Evolutionary conservation across 2,888 invertebrate species (phyloP).

Genomic region (Drosophila testacea): DNA sequence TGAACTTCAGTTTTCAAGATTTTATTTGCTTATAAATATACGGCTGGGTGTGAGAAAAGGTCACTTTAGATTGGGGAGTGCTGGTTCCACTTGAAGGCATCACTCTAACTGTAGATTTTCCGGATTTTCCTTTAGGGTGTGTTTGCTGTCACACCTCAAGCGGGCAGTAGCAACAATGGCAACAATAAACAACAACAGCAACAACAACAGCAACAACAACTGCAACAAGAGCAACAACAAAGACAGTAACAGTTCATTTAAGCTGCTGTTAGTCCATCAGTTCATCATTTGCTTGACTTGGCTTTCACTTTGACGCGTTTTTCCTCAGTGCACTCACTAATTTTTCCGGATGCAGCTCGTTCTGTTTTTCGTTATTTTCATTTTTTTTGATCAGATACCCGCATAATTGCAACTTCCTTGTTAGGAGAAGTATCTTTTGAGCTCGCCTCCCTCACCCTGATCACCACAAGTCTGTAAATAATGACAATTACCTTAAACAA

Average conservation of each 20-base stretch:
- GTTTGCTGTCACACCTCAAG: constrained; percentile 1
- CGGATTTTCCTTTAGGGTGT: background rate
- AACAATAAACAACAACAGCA: background rate
- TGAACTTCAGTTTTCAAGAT: background rate
- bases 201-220: no score
- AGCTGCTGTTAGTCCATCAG: constrained; percentile 1
- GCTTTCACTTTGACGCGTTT: constrained; percentile 11
- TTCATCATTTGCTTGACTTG: constrained; percentile 12
- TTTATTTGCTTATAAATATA: background rate
- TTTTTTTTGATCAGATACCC: constrained; percentile 39
- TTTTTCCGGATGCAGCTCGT: constrained; percentile 72
- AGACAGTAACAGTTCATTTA: background rate
- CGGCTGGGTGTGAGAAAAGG: background rate
- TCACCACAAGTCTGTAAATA: constrained; percentile 13
- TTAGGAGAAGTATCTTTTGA: constrained; percentile 31
- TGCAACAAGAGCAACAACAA: no score
- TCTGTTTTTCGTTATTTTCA: constrained; percentile 16
- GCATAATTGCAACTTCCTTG: constrained; percentile 71
- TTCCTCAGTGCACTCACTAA: constrained; percentile 63
- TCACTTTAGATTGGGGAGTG: constrained; percentile 1
- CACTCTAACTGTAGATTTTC: background rate
- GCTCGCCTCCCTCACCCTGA: no score
- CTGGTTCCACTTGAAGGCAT: constrained; percentile 40
- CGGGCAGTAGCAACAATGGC: constrained; percentile 49
- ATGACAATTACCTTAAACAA: constrained; percentile 58